Conservation (phyloP, 2,113 vertebrate species). For the Rallus limicola region DNA sequence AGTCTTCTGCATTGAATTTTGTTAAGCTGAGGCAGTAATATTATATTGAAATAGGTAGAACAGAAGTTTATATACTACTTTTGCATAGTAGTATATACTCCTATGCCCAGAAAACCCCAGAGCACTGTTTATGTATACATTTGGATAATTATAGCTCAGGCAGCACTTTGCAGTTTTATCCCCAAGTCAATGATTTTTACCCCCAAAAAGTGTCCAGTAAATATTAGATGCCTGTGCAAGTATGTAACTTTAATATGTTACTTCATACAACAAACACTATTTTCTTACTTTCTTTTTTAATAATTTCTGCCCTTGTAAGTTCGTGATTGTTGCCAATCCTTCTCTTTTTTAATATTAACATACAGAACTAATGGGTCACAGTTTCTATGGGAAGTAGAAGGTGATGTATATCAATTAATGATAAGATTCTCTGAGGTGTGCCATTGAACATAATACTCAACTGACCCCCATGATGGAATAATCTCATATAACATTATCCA, state of each 20-base stretch:
- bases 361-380: not conserved
- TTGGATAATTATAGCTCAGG: not conserved
- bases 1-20: not conserved
- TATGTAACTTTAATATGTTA: not conserved
- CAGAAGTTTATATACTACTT: not conserved
- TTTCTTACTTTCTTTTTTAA: not conserved
- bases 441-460: not conserved
- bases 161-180: not conserved
- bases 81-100: not conserved
- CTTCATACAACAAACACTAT: not conserved
- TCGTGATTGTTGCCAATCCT: not conserved
- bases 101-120: not conserved
- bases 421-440: not conserved
- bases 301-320: not conserved
- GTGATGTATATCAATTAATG: not conserved
- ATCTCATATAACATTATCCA: not conserved
- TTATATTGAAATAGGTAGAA: not conserved
- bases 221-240: not conserved
- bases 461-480: not conserved
- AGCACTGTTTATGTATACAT: not conserved
- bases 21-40: not conserved
- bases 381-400: not conserved
- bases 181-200: not conserved
- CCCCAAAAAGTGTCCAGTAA: not conserved
- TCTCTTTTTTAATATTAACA: not conserved